A percentile compares a stretch with the other conserved stretches of the same genome.
phyloP scores from a whole-genome alignment of 2,888 invertebrate species.

The Plagodis dolabraria region DNA sequence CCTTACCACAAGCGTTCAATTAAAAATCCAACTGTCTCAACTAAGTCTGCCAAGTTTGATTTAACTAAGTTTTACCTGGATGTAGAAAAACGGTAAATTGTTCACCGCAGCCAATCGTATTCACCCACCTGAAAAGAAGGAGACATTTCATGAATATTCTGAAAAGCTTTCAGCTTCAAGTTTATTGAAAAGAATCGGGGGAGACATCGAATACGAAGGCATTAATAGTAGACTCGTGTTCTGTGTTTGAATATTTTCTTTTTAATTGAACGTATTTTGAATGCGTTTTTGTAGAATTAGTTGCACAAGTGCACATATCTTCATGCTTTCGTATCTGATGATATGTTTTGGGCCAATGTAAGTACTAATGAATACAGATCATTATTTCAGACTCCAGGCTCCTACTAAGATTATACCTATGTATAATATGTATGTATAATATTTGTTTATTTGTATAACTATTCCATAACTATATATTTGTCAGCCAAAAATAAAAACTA shows the following conservation, averaged over 20 bases:
- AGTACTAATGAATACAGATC: too few species aligned
- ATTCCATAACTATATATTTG: too few species aligned
- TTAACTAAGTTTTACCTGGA: slow-evolving; percentile 58
- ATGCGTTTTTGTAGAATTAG: slow-evolving; percentile 1
- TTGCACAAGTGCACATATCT: too few species aligned
- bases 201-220: slow-evolving; percentile 41
- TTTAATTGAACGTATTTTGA: background rate
- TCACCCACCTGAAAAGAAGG: slow-evolving; percentile 79
- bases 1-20: slow-evolving; percentile 37
- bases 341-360: too few species aligned
- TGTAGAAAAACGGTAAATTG: slow-evolving; percentile 52
- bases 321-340: too few species aligned
- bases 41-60: slow-evolving; percentile 51
- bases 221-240: background rate
- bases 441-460: too few species aligned
- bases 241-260: background rate
- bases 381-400: too few species aligned
- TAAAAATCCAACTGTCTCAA: slow-evolving; percentile 47
- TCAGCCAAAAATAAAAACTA: too few species aligned
- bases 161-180: slow-evolving; percentile 71
- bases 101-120: slow-evolving; percentile 65
- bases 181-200: slow-evolving; percentile 75
- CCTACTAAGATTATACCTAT: too few species aligned
- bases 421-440: too few species aligned
- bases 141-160: slow-evolving; percentile 81